Evolutionary conservation across 2,797 vertebrate genomes (phyloP), one percentile per base, ranked within the genome.

Genomic region (Steatocranus sp.): DNA sequence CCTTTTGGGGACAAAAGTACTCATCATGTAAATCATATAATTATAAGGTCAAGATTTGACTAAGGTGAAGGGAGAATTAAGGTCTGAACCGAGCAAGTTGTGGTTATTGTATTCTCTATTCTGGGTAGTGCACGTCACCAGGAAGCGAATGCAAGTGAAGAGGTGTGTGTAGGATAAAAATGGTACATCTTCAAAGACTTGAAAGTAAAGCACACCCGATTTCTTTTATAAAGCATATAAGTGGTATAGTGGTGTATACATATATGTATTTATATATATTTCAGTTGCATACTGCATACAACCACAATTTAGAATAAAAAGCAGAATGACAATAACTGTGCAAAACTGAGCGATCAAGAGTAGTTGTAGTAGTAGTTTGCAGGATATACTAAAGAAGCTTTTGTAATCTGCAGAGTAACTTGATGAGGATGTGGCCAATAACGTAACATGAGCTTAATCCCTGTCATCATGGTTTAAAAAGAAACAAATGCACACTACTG

Each of bases 181-280:
- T 84, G 11, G 32, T 75, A 74, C 53, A 84, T 43, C 83, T 84
- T 87, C 73, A 86, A 89, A 90, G 80, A 86, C 75, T 84, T 88
- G 61, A 58, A 82, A 76, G 50, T 36, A 61, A 8, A 80, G 51
- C n/a, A 43, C 14, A 63, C 17, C 3, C 77, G 1, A 30, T n/a
- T 32, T 83, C 36, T 43, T 58, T 58, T 58, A 32, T 30, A 27
- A 43, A 43, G 48, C 43, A 53, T 8, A 50, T 43, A n/a, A 43
- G 41, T 11, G 12, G 18, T 34, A 14, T 49, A 11, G 30, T 34
- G 3, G 56, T 27, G 15, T 79, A 7, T 49, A 53, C 14, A 0
- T 48, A 18, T 14, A 41, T 80, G 4, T 53, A 53, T 70, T 11
- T 70, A 61, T 34, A 61, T 58, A 1, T 12, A 23, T 70, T 0